Base-by-base conservation (phyloP, 2,797 vertebrate genomes). In the Emys orbicularis region DNA sequence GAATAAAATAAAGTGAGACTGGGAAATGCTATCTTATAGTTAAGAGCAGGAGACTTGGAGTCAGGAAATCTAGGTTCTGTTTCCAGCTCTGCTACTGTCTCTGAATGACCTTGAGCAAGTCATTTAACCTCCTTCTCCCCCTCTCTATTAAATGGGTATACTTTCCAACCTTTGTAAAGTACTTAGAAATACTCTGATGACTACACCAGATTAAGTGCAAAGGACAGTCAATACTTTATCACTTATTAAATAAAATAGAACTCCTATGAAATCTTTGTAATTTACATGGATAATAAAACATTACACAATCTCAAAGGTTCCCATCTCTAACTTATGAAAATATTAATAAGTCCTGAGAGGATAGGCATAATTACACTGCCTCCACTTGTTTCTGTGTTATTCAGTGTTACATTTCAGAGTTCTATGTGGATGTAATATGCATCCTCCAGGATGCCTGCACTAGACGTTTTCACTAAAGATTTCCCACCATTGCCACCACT, bases 1-100 rank as follows among this genome's bases (percentile, higher is more conserved):
- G 72, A 88, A 80, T 31, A 94, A 93, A 94, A 81, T n/a, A 91
- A 84, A 86, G 19, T n/a, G 65, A 21, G 8, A n/a, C 16, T 37
- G 9, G 18, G 19, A 37, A 68, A 68, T 68, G 34, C 53, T 27
- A 11, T 77, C 6, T 49, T 83, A 77, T 65, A 29, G 27, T 65
- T 47, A 23, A 16, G 4, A 72, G 29, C 10, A 50, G 11, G 52
- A n/a, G 47, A 87, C 5, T 54, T 12, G 65, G 23, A n/a, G 82
- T 6, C 21, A 47, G 19, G 54, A 68, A 68, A 37, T 37, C 65
- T 68, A 79, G n/a, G n/a, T 11, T 23, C 65, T 37, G 25, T 2
- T 74, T 2, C 74, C 86, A 76, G 89, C n/a, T 84, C 2, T 80
- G 13, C 65, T 72, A 83, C 7, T 87, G 85, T 59, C 11, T 59